Base-by-base conservation (phyloP, 1,140 invertebrate genomes). In the Sarcophaga peregrina region DNA sequence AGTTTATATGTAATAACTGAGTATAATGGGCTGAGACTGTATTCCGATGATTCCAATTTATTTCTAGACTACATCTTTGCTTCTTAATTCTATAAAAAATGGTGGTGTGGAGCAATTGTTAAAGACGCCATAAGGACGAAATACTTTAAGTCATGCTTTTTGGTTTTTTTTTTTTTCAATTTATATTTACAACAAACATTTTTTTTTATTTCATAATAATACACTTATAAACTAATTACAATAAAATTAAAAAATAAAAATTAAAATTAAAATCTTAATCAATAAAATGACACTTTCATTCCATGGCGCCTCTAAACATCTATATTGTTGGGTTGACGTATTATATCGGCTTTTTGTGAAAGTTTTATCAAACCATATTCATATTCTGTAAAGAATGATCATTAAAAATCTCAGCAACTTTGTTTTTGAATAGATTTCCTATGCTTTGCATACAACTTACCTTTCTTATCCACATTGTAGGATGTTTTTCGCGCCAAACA, bases 391-490 rank as follows among this genome's bases (percentile, higher is more conserved):
- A 80, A n/a, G 11, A 81, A 58, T 4, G 4, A 78, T 6, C 3
- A 78, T 8, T 17, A 78, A 5, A 7, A 47, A 15, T n/a, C 25
- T 37, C 1, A 78, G 0, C 3, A 78, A 78, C n/a, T n/a, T n/a
- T n/a, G n/a, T n/a, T n/a, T n/a, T n/a, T n/a, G n/a, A n/a, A n/a
- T n/a, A 10, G 20, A 78, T n/a, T 46, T 47, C 45, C 25, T 37
- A 37, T 37, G 25, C 25, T 4, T 37, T 37, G 25, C 25, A 37
- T 37, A 4, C 25, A 37, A 37, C 25, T 37, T 37, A 37, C 25
- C 25, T 37, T 37, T 37, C 25, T 81, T 15, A 62, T 81, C 80
- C 80, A 81, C 80, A 72, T 81, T 81, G 20, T 81, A 81, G 20
- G 80, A 62, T 5, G 17, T 58, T 37, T 72, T 58, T n/a, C 80